Base-by-base conservation (phyloP, 2,888 invertebrate genomes). In the Phyllotreta striolata region DNA sequence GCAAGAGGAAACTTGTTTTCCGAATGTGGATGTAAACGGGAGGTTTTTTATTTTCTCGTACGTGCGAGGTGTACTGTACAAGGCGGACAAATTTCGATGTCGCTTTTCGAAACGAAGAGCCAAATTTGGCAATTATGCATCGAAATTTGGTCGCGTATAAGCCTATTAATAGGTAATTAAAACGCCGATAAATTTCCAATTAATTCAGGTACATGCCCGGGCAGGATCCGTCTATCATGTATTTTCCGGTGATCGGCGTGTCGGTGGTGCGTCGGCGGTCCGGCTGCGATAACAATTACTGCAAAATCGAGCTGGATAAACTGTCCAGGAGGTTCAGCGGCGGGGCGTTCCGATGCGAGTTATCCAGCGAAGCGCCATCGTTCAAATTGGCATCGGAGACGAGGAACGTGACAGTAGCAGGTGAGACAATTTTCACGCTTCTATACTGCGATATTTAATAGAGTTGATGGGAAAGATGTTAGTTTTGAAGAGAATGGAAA, bases 331-430 rank as follows among this genome's bases (percentile, higher is more conserved):
- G 78, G 10, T 76, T 78, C 64, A 80, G 80, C 62, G 74, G 79
- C 10, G 88, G 88, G n/a, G 81, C 83, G 40, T 88, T 87, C 75
- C 81, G 86, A 59, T 88, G 88, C 73, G 88, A 88, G 77, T 85
- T 88, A 46, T 87, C 87, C 61, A 85, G 85, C 41, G 87, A 88
- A 78, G 85, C 85, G 1, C 87, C 87, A 6, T 83, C 85, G 66
- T 87, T 87, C 73, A 80, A 85, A 66, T 79, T 87, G 66, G 85
- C 84, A 0, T 84, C 85, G 8, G 83, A 83, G 69, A 85, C 84
- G 55, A 83, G 83, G 66, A 86, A 86, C 72, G 84, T 87, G 79
- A 86, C 85, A 8, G 84, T 87, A 55, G 85, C 86, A 77, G 86
- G 87, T 87, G 76, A 77, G 81, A 41, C 1, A 43, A 44, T 44